phyloP scores from a whole-genome alignment of 1,140 invertebrate genomes.

The Sipha flava region DNA sequence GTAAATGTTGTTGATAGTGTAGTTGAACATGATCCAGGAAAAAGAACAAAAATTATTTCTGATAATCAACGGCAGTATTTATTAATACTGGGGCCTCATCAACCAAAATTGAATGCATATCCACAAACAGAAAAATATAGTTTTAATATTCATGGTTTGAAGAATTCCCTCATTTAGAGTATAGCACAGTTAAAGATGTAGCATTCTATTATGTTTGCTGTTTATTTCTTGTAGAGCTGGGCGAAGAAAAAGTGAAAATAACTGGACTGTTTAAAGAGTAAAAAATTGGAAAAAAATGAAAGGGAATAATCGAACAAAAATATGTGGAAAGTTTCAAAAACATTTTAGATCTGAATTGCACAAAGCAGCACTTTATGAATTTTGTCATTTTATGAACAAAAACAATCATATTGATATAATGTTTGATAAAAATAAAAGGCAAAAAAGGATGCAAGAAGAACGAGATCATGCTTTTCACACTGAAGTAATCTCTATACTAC shows the following conservation, averaged over 20 bases:
- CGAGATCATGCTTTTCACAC: neutral
- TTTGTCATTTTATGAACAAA: neutral
- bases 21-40: slow-evolving; percentile 8
- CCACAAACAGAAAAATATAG: neutral
- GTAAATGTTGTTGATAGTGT: neutral
- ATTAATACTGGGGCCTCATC: neutral
- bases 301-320: neutral
- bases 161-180: slow-evolving; percentile 9
- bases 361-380: neutral
- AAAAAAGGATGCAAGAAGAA: neutral
- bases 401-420: neutral
- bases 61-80: slow-evolving; percentile 9
- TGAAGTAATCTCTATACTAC: neutral
- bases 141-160: slow-evolving; percentile 8
- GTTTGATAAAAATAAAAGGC: neutral
- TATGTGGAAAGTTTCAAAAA: neutral
- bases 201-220: neutral
- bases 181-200: neutral
- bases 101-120: neutral
- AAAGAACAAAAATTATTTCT: neutral
- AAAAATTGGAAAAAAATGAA: slow-evolving; percentile 12
- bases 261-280: neutral
- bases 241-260: neutral
- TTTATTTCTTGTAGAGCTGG: neutral
- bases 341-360: slow-evolving; percentile 7